These are phyloP conservation scores for Thaumatotibia leucotreta DNA, from an alignment of 1,140 invertebrate genomes.

Conservation along the genomic window DNA sequence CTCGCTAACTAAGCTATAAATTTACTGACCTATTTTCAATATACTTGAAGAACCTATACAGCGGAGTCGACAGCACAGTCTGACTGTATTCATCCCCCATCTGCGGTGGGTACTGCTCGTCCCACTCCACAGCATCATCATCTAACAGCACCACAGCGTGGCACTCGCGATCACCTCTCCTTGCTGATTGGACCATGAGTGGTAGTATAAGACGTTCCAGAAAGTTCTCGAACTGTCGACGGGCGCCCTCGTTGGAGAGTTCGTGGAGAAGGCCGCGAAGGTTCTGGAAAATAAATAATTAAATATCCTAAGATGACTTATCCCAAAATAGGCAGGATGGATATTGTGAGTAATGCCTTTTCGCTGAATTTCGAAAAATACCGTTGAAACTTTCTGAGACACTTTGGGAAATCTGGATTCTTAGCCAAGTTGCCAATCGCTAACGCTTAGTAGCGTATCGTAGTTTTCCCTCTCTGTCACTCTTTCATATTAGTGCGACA, in stretches of 20 bases:
- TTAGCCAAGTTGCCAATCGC: too few relatives aligned
- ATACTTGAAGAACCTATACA: conserved; percentile 99
- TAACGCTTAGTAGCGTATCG: too few relatives aligned
- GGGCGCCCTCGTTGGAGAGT: conserved; percentile 98
- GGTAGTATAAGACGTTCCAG: conserved; percentile 97
- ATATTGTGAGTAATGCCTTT: too few relatives aligned
- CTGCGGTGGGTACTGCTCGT: conserved; percentile 98
- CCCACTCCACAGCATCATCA: conserved; percentile 99
- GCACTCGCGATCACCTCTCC: conserved; percentile 92
- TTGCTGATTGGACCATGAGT: conserved; percentile 94
- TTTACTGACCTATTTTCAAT: conserved; percentile 94
- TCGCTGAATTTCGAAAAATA: too few relatives aligned
- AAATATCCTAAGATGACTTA: too few relatives aligned
- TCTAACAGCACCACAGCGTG: conserved; percentile 97
- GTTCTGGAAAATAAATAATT: too few relatives aligned
- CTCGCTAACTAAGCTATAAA: too few relatives aligned
- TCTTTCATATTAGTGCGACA: too few relatives aligned
- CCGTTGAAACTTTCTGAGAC: too few relatives aligned
- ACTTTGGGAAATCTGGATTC: too few relatives aligned
- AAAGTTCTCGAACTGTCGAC: conserved; percentile 97
- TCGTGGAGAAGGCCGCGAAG: conserved; percentile 97
- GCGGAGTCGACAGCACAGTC: conserved; percentile 88
- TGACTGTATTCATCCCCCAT: conserved; percentile 99
- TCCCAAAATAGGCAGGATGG: too few relatives aligned
- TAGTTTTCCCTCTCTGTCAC: too few relatives aligned